phyloP scores from a whole-genome alignment of 1,140 invertebrate species.

The Heliconius melpomene region DNA sequence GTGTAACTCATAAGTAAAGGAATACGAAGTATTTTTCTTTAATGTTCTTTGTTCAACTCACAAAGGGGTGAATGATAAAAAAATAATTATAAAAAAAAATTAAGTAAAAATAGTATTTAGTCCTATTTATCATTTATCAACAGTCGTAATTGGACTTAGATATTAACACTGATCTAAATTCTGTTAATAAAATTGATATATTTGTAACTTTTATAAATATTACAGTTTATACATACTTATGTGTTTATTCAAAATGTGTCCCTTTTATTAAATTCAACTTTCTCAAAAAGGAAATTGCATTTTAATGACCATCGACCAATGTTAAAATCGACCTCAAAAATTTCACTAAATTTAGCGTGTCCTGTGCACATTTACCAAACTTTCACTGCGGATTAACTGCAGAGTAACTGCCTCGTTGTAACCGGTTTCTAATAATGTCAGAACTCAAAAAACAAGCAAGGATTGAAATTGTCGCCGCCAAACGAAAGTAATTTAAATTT shows the following conservation, averaged over 20 bases:
- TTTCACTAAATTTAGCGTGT: slow-evolving; percentile 7
- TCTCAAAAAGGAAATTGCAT: background rate
- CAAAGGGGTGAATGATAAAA: too few species aligned
- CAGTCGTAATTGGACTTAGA: too few species aligned
- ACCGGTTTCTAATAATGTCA: slow-evolving; percentile 23
- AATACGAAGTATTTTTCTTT: too few species aligned
- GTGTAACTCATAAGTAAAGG: too few species aligned
- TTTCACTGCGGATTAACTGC: slow-evolving; percentile 31
- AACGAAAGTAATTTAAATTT: background rate
- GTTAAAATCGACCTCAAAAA: background rate
- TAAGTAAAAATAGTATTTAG: too few species aligned
- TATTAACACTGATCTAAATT: too few species aligned
- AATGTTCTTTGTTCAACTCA: too few species aligned
- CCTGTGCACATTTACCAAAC: slow-evolving; percentile 20
- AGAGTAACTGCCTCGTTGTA: slow-evolving; percentile 15
- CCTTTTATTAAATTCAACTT: background rate
- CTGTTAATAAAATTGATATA: too few species aligned
- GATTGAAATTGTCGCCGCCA: background rate
- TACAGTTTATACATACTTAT: background rate
- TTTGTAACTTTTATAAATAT: too few species aligned
- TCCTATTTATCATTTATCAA: too few species aligned
- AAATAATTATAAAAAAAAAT: background rate
- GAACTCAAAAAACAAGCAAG: background rate
- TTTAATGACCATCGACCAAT: background rate
- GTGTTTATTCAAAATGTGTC: background rate